These are phyloP conservation scores for Planiliza haematocheilus DNA, from an alignment of 2,113 vertebrate genomes.

Conservation along the genomic window DNA sequence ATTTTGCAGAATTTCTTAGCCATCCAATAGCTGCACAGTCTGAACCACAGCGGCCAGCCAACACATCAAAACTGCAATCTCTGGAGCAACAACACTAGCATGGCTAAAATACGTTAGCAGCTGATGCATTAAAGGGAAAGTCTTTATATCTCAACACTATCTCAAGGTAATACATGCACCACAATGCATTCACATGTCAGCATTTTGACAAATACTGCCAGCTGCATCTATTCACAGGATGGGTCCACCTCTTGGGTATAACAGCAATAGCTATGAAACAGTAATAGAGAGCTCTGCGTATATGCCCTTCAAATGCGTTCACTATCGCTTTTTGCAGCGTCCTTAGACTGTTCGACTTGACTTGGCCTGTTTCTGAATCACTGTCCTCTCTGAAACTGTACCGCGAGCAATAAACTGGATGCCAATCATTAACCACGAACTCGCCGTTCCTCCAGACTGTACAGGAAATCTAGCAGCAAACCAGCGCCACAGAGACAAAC, in stretches of 20 bases:
- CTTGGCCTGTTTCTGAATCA: no score
- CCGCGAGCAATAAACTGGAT: neutral
- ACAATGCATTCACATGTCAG: no score
- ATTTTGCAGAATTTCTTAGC: neutral
- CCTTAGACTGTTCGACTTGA: no score
- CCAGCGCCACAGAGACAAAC: neutral
- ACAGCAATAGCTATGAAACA: neutral
- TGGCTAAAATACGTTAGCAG: no score
- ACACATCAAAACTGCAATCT: no score
- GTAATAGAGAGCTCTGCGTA: neutral
- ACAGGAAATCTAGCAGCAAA: neutral
- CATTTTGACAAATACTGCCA: neutral
- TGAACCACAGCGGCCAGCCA: no score
- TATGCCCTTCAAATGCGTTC: neutral
- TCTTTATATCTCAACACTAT: no score
- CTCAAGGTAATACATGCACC: no score
- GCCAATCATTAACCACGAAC: constrained; percentile 35
- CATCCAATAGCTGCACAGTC: no score
- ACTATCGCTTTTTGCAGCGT: no score
- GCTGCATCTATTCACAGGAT: neutral
- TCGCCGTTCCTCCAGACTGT: neutral
- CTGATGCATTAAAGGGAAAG: no score
- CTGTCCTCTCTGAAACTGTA: neutral
- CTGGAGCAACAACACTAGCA: neutral
- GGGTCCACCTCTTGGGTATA: neutral